A percentile compares a stretch with the other conserved stretches of the same genome.
Evolutionary conservation across 1,140 invertebrate genomes (phyloP).

Genomic region (Lordiphosa stackelbergi): DNA sequence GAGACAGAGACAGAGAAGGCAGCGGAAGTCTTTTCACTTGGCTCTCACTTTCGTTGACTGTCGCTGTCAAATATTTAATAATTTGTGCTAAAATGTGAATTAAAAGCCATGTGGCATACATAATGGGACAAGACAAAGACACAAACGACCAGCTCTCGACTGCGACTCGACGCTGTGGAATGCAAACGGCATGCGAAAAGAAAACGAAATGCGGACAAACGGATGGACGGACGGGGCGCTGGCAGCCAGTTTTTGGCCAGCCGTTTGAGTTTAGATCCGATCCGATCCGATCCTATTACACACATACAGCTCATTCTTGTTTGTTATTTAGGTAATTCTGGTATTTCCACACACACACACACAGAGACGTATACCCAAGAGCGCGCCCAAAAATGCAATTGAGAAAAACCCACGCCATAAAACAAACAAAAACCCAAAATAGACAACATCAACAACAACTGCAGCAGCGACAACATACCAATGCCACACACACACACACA

Average conservation of each 20-base stretch:
- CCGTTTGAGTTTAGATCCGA: conserved; percentile 38
- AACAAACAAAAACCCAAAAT: conserved; percentile 66
- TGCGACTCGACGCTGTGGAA: conserved; percentile 48
- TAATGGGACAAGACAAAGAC: conserved; percentile 31
- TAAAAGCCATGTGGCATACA: conserved; percentile 48
- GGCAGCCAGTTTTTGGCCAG: conserved; percentile 40
- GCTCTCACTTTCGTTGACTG: conserved; percentile 63
- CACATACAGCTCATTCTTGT: conserved; percentile 24
- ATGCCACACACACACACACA: conserved; percentile 25
- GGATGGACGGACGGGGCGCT: conserved; percentile 19
- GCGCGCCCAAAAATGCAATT: conserved; percentile 47
- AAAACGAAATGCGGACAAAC: conserved; percentile 53
- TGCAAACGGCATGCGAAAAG: conserved; percentile 58
- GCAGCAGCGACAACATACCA: too few relatives aligned
- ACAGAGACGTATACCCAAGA: conserved; percentile 5
- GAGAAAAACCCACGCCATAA: conserved; percentile 72
- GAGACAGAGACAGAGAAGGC: conserved; percentile 2
- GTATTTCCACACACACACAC: conserved; percentile 42
- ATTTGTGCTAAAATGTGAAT: conserved; percentile 70
- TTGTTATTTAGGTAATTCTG: conserved; percentile 54
- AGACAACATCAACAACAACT: conserved; percentile 51
- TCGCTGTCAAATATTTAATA: conserved; percentile 67
- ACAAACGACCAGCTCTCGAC: conserved; percentile 12
- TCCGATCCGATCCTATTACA: conserved; percentile 47
- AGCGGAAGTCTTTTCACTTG: conserved; percentile 55